Evolutionary conservation across 2,888 invertebrate genomes (phyloP).

Genomic region (Lacanobia wlatinum): DNA sequence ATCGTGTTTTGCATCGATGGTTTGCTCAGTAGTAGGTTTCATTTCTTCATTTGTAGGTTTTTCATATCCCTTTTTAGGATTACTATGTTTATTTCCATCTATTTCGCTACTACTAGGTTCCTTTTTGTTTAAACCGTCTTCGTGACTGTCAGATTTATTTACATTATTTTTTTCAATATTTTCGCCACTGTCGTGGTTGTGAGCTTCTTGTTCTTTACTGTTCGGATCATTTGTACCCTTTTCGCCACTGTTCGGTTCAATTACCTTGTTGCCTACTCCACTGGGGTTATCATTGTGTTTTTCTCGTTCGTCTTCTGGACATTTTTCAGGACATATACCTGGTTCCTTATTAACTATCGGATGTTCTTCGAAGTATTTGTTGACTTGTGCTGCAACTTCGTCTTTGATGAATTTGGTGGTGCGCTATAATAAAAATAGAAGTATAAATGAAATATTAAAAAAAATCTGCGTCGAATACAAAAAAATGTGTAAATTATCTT

Average conservation of each 20-base stretch:
- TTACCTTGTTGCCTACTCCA: neutral
- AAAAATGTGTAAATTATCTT: too few relatives aligned
- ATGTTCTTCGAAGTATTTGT: conserved; percentile 44
- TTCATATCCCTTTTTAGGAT: neutral
- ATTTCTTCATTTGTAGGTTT: neutral
- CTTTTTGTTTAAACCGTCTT: neutral
- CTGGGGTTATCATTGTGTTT: conserved; percentile 6
- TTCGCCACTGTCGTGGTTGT: too few relatives aligned
- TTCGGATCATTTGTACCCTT: neutral
- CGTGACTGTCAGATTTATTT: neutral
- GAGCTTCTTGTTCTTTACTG: neutral
- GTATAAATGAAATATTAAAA: too few relatives aligned
- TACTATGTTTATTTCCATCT: neutral
- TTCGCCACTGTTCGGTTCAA: conserved; percentile 3
- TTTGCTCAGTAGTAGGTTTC: neutral
- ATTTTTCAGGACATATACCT: conserved; percentile 10
- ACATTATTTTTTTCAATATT: too few relatives aligned
- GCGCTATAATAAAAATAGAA: conserved; percentile 62
- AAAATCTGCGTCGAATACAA: too few relatives aligned
- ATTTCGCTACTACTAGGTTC: conserved; percentile 8
- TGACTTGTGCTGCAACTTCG: conserved; percentile 67
- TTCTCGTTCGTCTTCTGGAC: neutral
- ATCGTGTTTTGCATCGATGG: neutral
- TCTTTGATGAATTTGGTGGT: conserved; percentile 66
- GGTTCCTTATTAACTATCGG: conserved; percentile 1